A percentile compares a stretch with the other conserved stretches of the same genome.
These are phyloP conservation scores for Lemur catta DNA, from an alignment of 2,797 vertebrate genomes.

Conservation along the genomic window DNA sequence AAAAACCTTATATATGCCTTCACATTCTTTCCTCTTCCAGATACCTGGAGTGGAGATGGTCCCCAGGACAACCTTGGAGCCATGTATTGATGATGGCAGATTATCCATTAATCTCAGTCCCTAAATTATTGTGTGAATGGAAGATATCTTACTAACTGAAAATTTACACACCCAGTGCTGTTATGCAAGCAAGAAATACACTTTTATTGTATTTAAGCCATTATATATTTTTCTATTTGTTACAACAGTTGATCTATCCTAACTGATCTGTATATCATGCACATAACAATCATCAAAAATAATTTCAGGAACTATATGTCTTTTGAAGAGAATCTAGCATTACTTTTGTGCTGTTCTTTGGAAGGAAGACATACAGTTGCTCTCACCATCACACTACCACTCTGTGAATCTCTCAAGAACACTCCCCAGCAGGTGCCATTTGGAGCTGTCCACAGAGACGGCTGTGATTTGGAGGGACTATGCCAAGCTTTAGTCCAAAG, in stretches of 20 bases:
- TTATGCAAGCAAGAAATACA: neutral
- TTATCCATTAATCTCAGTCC: neutral
- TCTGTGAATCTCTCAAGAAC: neutral
- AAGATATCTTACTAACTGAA: neutral
- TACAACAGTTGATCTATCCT: neutral
- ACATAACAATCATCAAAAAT: neutral
- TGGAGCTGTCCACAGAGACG: neutral
- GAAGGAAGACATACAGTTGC: neutral
- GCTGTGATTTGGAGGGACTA: neutral
- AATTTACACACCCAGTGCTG: neutral
- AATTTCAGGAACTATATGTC: neutral
- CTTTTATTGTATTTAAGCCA: neutral
- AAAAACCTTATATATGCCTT: neutral
- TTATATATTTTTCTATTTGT: neutral
- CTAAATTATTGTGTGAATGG: neutral
- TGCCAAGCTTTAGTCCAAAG: neutral
- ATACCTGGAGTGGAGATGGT: neutral
- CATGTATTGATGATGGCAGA: neutral
- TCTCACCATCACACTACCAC: neutral
- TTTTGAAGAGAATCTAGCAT: neutral
- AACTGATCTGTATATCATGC: neutral
- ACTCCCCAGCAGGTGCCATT: neutral
- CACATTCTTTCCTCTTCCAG: neutral
- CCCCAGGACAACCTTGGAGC: neutral
- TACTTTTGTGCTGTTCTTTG: neutral